phyloP scores from a whole-genome alignment of 1,140 invertebrate species.

The Oncopodura yosiiana region DNA sequence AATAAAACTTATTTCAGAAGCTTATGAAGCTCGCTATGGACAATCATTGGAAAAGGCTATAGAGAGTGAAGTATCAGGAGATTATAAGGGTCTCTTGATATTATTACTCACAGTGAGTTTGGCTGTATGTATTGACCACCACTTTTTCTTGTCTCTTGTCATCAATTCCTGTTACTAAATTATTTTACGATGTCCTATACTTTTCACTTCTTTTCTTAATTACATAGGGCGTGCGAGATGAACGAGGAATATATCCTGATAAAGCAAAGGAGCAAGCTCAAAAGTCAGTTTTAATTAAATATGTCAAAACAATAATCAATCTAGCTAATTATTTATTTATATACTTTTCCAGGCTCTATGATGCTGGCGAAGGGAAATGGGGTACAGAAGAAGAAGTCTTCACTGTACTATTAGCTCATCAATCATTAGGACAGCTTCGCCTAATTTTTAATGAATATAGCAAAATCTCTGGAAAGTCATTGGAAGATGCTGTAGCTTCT shows the following conservation, averaged over 20 bases:
- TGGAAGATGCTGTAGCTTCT: constrained; percentile 55
- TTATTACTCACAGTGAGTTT: constrained; percentile 48
- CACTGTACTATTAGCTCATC: constrained; percentile 55
- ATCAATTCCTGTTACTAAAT: background rate
- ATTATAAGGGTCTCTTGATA: constrained; percentile 63
- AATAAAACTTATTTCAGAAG: constrained; percentile 51
- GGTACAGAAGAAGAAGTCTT: constrained; percentile 66
- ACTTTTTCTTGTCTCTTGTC: background rate
- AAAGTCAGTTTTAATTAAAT: constrained; percentile 48
- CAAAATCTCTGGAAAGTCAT: constrained; percentile 52
- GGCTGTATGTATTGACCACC: background rate
- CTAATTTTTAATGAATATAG: constrained; percentile 60
- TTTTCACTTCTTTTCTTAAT: no score
- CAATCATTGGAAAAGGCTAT: constrained; percentile 64
- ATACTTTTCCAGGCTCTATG: constrained; percentile 1
- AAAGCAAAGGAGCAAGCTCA: constrained; percentile 49
- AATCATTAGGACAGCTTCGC: constrained; percentile 56
- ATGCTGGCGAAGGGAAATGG: constrained; percentile 51
- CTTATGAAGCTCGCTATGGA: constrained; percentile 57
- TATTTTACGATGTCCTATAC: no score
- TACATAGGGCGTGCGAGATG: constrained; percentile 33
- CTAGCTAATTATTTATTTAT: background rate
- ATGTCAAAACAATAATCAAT: constrained; percentile 38
- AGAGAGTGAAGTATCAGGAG: constrained; percentile 65
- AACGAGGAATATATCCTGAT: constrained; percentile 41